Evolutionary conservation across 1,140 invertebrate genomes (phyloP).

Genomic region (Calosoma granatense): DNA sequence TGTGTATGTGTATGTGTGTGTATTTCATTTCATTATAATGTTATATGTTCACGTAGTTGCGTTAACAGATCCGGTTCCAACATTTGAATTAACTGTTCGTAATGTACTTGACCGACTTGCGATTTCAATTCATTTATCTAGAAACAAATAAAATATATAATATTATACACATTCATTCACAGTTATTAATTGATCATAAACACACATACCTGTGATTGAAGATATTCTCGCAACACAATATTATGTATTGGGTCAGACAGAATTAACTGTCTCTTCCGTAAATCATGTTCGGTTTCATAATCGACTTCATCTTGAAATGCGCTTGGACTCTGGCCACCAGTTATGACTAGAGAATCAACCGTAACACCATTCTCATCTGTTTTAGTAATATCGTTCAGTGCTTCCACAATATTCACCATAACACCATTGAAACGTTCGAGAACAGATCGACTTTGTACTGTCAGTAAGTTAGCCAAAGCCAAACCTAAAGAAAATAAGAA

Average conservation of each 20-base stretch:
- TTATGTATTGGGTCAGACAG: slow-evolving; percentile 59
- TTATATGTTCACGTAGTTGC: slow-evolving; percentile 52
- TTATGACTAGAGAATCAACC: slow-evolving; percentile 38
- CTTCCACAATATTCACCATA: slow-evolving; percentile 67
- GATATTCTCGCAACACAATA: slow-evolving; percentile 54
- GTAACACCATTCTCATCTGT: slow-evolving; percentile 51
- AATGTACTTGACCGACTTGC: slow-evolving; percentile 53
- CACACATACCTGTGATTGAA: slow-evolving; percentile 50
- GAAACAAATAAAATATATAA: slow-evolving; percentile 30
- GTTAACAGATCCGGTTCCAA: slow-evolving; percentile 55
- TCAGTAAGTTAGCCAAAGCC: slow-evolving; percentile 69
- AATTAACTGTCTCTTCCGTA: slow-evolving; percentile 47
- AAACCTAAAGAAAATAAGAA: slow-evolving; percentile 45
- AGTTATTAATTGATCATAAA: too few relatives aligned
- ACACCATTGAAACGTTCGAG: slow-evolving; percentile 64
- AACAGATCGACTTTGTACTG: slow-evolving; percentile 53
- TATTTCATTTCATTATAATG: slow-evolving; percentile 32
- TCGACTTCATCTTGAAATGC: slow-evolving; percentile 35
- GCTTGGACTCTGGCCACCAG: slow-evolving; percentile 32
- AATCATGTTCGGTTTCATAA: slow-evolving; percentile 44
- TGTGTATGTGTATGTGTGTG: too few relatives aligned
- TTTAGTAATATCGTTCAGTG: slow-evolving; percentile 76
- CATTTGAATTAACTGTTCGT: slow-evolving; percentile 56
- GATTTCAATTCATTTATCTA: slow-evolving; percentile 53
- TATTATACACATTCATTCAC: slow-evolving; percentile 11